Evolutionary conservation across 1,140 invertebrate species (phyloP).

Genomic region (Trichonephila clavipes): DNA sequence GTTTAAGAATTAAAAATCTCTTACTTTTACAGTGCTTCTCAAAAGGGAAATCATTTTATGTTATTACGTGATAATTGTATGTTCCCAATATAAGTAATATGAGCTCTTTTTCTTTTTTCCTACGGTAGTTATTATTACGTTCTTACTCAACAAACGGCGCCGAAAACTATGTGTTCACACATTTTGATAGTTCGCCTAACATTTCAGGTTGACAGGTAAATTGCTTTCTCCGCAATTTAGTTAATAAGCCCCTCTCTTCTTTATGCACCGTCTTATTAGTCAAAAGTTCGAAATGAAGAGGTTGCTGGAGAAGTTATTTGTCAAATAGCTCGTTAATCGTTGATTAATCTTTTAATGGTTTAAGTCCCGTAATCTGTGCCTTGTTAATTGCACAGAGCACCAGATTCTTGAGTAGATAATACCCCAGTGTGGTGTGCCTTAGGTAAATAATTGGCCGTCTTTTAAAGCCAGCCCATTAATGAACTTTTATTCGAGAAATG

Average conservation of each 20-base stretch:
- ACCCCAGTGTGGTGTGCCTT: slow-evolving; percentile 64
- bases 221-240: slow-evolving; percentile 72
- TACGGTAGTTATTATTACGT: slow-evolving; percentile 62
- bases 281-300: slow-evolving; percentile 75
- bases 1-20: slow-evolving; percentile 73
- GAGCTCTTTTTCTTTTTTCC: slow-evolving; percentile 29
- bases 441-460: slow-evolving; percentile 74
- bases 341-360: slow-evolving; percentile 76
- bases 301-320: slow-evolving; percentile 72
- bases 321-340: slow-evolving; percentile 75
- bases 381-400: slow-evolving; percentile 75
- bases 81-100: slow-evolving; percentile 69
- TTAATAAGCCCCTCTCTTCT: slow-evolving; percentile 74
- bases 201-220: slow-evolving; percentile 74
- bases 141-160: slow-evolving; percentile 61
- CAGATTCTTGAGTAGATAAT: slow-evolving; percentile 71
- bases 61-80: slow-evolving; percentile 76
- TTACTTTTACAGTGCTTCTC: slow-evolving; percentile 35
- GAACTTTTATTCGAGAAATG: slow-evolving; percentile 1
- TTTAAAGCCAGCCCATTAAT: slow-evolving; percentile 47
- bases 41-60: slow-evolving; percentile 63
- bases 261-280: slow-evolving; percentile 73
- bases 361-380: slow-evolving; percentile 72
- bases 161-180: slow-evolving; percentile 76
- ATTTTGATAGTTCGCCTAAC: slow-evolving; percentile 69